Evolutionary conservation across 2,888 invertebrate genomes (phyloP).

Genomic region (Schrankia costaestrigalis): DNA sequence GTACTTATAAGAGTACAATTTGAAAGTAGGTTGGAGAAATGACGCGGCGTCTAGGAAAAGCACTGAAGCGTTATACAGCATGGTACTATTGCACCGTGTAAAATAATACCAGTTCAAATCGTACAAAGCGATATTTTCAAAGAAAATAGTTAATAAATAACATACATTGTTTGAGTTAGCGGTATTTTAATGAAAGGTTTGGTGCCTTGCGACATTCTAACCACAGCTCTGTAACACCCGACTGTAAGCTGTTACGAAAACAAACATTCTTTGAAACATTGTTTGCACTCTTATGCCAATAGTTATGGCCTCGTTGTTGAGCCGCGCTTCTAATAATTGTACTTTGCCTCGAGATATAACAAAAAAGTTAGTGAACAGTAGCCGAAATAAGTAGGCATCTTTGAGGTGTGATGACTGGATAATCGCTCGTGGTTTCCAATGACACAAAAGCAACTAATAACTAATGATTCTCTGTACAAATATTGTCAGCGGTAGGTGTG

Average conservation of each 20-base stretch:
- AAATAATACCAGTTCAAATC: constrained; percentile 14
- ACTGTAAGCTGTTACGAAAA: constrained; percentile 50
- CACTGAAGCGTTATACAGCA: constrained; percentile 32
- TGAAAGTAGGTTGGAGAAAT: constrained; percentile 52
- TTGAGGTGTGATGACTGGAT: constrained; percentile 43
- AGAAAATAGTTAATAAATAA: constrained; percentile 19
- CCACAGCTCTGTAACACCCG: constrained; percentile 48
- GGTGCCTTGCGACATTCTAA: constrained; percentile 39
- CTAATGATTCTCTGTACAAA: constrained; percentile 45
- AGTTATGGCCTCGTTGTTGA: constrained; percentile 60
- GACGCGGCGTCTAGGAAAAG: constrained; percentile 39
- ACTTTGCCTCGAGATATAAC: constrained; percentile 21
- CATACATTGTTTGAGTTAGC: constrained; percentile 31
- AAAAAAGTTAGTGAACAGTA: constrained; percentile 45
- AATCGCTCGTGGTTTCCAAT: constrained; percentile 34
- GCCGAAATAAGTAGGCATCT: constrained; percentile 38
- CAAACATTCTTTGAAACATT: constrained; percentile 53
- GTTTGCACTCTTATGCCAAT: constrained; percentile 59
- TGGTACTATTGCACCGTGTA: constrained; percentile 17
- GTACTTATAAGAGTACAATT: constrained; percentile 35
- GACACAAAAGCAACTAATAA: constrained; percentile 39
- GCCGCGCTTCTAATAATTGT: constrained; percentile 44
- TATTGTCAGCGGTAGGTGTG: constrained; percentile 43
- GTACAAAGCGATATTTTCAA: constrained; percentile 6
- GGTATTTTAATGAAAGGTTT: constrained; percentile 37